Conservation (phyloP, 2,797 vertebrate genomes). For the Poecile montanus region DNA sequence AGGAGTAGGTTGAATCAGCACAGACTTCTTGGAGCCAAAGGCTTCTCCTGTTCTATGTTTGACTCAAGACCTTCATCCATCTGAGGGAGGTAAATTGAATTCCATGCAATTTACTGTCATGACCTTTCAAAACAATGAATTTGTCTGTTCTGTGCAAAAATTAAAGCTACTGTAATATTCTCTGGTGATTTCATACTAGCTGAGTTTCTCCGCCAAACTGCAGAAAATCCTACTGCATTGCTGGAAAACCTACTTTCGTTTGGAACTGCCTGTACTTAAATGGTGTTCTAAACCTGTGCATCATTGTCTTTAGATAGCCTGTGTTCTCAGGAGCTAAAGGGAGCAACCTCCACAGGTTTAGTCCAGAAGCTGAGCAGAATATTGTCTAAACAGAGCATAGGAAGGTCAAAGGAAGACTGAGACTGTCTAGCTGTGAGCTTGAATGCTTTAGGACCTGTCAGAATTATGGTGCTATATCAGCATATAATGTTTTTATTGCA, state of each 20-base stretch:
- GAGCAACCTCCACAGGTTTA: neutral
- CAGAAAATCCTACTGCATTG: neutral
- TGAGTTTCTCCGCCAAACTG: neutral
- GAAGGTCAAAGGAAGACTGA: neutral
- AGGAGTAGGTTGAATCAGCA: slow-evolving; percentile 3
- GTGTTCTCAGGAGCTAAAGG: neutral
- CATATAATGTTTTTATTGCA: neutral
- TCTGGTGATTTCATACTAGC: neutral
- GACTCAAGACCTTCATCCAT: slow-evolving; percentile 7
- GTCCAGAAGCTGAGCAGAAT: neutral
- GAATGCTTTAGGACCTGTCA: neutral
- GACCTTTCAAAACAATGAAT: slow-evolving; percentile 24
- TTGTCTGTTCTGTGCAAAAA: slow-evolving; percentile 18
- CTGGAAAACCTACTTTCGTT: neutral
- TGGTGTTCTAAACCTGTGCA: neutral
- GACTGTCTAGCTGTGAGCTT: neutral
- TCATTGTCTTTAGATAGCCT: neutral
- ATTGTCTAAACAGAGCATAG: neutral
- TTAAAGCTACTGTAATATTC: neutral
- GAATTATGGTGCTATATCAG: neutral
- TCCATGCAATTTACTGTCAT: slow-evolving; percentile 14
- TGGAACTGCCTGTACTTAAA: neutral
- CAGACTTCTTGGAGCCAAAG: slow-evolving; percentile 35
- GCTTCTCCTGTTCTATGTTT: neutral
- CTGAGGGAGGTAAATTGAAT: slow-evolving; percentile 38